These are phyloP conservation scores for Rousettus leschenaultii DNA, from an alignment of 2,113 vertebrate species.

Conservation along the genomic window DNA sequence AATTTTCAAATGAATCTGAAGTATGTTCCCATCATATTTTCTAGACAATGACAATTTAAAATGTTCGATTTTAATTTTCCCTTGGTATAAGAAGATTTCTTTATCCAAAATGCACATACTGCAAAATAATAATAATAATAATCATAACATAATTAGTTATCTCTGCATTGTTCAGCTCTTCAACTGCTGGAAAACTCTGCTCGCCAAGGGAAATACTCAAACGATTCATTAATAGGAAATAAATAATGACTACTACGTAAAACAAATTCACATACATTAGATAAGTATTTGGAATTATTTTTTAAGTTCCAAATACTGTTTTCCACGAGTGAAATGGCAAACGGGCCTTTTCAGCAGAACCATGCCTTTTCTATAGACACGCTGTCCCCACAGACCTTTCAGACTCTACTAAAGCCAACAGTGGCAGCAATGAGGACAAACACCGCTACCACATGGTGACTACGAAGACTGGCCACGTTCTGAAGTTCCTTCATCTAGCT, in stretches of 20 bases:
- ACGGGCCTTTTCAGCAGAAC: neutral
- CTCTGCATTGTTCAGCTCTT: constrained; percentile 67
- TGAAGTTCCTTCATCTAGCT: neutral
- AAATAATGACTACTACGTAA: constrained; percentile 61
- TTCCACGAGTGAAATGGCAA: neutral
- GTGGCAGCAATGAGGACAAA: neutral
- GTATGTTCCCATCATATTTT: constrained; percentile 12
- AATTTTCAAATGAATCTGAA: constrained; percentile 48
- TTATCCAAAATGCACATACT: constrained; percentile 21
- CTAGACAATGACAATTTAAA: constrained; percentile 48
- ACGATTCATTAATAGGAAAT: constrained; percentile 64
- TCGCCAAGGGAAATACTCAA: constrained; percentile 67
- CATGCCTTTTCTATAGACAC: fast-evolving
- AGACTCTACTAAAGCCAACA: fast-evolving
- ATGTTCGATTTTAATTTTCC: constrained; percentile 50
- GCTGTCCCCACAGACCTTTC: neutral
- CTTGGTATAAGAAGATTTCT: constrained; percentile 29
- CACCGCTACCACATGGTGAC: fast-evolving
- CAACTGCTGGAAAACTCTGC: constrained; percentile 58
- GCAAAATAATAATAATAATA: neutral
- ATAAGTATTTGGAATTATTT: neutral
- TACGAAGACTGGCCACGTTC: fast-evolving
- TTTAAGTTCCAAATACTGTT: neutral
- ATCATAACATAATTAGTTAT: constrained; percentile 55
- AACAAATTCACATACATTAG: constrained; percentile 45